Base-by-base conservation (phyloP, 2,113 vertebrate genomes). In the Cygnus atratus region DNA sequence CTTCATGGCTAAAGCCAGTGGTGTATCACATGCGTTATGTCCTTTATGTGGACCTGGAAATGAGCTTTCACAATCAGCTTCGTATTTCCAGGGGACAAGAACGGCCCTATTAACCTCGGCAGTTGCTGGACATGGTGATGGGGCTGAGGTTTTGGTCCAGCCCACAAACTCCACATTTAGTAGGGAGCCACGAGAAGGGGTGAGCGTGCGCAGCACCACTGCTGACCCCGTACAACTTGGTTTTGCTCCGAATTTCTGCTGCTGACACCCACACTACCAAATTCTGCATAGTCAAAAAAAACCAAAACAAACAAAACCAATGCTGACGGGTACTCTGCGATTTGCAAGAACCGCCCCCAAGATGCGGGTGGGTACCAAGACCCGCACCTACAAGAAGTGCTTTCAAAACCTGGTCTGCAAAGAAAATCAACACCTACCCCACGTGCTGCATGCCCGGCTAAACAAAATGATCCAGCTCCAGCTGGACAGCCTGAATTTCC, bases 191-290 rank as follows among this genome's bases (percentile, higher is more conserved):
- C 0, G 3, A 61, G 26, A 19, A 54, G 0, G 0, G 55, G 19
- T 16, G n/a, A 68, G 18, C 25, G 3, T 39, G 18, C 3, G 31
- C 37, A n/a, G 17, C 31, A 13, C 58, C 37, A 8, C 0, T 28
- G 31, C 80, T 0, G 2, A n/a, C 31, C 17, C 16, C 0, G 1
- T 3, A 33, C 41, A 11, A 0, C 2, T 5, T 3, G 67, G 7
- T 3, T 76, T 72, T 24, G 10, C 20, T 44, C 79, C 1, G 0
- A 1, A 1, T 37, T 83, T 85, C 7, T 52, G 28, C 67, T 57
- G 2, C 4, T 17, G 25, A 28, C n/a, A 63, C 58, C 57, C 46
- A 29, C 7, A 10, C 41, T 1, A 35, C 7, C 62, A 8, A 76
- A 68, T 22, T 13, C 61, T 4, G 18, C 2, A 13, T 4, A 20